Conservation (phyloP, 1,140 invertebrate species). For the Macrotrachela quadricornifera region DNA sequence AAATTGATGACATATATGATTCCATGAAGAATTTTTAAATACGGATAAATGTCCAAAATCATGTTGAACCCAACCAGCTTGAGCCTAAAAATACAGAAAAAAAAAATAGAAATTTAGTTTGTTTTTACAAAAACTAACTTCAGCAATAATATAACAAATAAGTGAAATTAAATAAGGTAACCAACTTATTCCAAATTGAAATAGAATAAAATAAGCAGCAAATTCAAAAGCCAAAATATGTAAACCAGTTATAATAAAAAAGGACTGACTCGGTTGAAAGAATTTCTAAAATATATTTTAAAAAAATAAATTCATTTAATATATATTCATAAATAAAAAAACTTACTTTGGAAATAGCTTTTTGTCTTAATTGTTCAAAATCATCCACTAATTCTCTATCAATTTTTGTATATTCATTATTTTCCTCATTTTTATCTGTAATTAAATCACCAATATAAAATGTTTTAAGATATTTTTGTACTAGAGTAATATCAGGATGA, state of each 20-base stretch:
- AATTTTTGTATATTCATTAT: background rate
- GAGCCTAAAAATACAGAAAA: slow-evolving; percentile 15
- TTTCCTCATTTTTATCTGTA: background rate
- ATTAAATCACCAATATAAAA: background rate
- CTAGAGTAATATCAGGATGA: background rate
- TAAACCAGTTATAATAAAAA: slow-evolving; percentile 17
- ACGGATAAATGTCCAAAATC: slow-evolving; percentile 30
- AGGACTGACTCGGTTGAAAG: slow-evolving; percentile 18
- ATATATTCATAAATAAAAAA: background rate
- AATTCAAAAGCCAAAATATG: slow-evolving; percentile 21
- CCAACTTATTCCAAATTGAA: slow-evolving; percentile 22
- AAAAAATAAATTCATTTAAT: background rate
- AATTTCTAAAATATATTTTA: slow-evolving; percentile 9
- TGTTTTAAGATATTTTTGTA: background rate
- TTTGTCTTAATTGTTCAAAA: background rate
- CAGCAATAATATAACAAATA: slow-evolving; percentile 15
- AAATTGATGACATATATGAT: slow-evolving; percentile 23
- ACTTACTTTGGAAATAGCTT: slow-evolving; percentile 1
- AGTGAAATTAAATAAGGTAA: slow-evolving; percentile 18
- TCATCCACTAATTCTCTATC: slow-evolving; percentile 3
- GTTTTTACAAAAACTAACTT: slow-evolving; percentile 13
- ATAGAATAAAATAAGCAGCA: slow-evolving; percentile 18
- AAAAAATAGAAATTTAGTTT: background rate
- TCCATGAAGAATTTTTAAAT: slow-evolving; percentile 19
- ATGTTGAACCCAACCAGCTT: slow-evolving; percentile 30